A percentile compares a stretch with the other conserved stretches of the same genome.
Evolutionary conservation across 2,888 invertebrate species (phyloP).

Genomic region (Lasius platythorax): DNA sequence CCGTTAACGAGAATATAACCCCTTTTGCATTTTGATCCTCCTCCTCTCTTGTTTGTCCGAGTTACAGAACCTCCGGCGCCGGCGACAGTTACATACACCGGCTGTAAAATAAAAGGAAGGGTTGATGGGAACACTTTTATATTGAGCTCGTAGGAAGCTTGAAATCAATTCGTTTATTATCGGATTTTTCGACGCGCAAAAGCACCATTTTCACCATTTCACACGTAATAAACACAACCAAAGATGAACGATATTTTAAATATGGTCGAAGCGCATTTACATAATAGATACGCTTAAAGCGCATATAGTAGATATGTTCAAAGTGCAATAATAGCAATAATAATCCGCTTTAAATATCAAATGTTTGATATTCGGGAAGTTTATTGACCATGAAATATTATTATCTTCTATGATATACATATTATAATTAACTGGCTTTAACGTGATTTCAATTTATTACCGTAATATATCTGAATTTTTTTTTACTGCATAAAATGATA

Average conservation of each 20-base stretch:
- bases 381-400: constrained; percentile 1
- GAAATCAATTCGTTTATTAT: neutral
- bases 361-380: neutral
- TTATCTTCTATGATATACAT: neutral
- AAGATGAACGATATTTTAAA: neutral
- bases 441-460: neutral
- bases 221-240: neutral
- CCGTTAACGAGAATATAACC: neutral
- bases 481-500: neutral
- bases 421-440: neutral
- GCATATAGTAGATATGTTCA: neutral
- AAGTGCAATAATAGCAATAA: neutral
- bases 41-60: neutral
- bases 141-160: neutral
- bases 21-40: constrained; percentile 24
- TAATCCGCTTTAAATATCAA: neutral
- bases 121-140: constrained; percentile 4
- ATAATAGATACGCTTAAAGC: neutral
- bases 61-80: neutral
- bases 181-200: neutral
- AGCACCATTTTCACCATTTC: neutral
- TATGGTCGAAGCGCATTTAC: neutral
- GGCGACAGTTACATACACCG: neutral
- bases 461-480: neutral
- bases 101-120: constrained; percentile 30